Conservation (phyloP, 2,797 vertebrate species). For the Lagorchestes hirsutus region DNA sequence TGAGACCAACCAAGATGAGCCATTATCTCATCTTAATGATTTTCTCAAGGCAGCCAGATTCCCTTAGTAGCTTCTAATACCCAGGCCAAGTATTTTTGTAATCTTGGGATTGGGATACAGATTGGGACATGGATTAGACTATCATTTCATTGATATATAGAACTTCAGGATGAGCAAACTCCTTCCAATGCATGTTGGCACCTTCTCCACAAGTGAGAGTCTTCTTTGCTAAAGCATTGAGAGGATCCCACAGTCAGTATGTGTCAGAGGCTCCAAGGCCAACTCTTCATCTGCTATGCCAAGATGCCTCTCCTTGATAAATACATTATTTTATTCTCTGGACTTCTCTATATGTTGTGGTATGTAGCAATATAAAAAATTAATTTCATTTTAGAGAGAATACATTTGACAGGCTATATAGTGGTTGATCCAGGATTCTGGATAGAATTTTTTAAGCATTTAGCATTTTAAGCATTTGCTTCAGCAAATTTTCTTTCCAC, state of each 20-base stretch:
- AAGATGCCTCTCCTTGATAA: background rate
- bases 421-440: background rate
- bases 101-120: background rate
- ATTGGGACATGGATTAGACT: background rate
- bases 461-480: background rate
- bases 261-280: background rate
- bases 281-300: background rate
- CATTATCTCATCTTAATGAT: background rate
- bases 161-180: background rate
- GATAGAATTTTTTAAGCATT: background rate
- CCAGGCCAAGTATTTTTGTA: background rate
- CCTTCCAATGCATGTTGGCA: background rate
- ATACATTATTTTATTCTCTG: background rate
- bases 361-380: background rate
- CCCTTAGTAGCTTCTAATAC: background rate
- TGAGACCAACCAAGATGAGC: background rate
- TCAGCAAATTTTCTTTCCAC: background rate
- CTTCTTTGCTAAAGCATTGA: background rate
- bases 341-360: background rate
- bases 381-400: background rate
- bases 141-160: background rate
- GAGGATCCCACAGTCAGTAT: background rate
- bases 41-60: background rate
- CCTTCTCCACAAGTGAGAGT: background rate
- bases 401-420: background rate